Percentiles rank a stretch among this genome's conserved stretches.
Evolutionary conservation across 2,797 vertebrate species (phyloP).

Genomic region (Carcharodon carcharias): DNA sequence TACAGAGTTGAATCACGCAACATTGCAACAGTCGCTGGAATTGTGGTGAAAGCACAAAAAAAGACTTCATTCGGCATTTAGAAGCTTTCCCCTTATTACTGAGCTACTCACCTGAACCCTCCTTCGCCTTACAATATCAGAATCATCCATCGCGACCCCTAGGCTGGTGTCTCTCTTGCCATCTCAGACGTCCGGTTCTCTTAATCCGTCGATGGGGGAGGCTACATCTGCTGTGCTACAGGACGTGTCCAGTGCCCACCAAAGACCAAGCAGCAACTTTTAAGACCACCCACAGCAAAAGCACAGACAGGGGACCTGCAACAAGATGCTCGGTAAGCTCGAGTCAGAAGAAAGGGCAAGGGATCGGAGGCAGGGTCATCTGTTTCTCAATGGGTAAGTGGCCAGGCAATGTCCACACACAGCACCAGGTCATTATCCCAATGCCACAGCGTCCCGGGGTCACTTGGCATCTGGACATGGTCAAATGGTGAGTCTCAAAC

Average conservation of each 20-base stretch:
- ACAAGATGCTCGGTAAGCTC: background rate
- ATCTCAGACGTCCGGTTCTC: background rate
- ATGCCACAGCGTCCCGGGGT: background rate
- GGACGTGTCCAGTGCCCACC: background rate
- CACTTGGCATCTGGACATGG: background rate
- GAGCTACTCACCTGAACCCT: conserved; percentile 17
- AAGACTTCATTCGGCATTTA: background rate
- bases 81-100: background rate
- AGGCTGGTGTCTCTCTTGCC: background rate
- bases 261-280: background rate
- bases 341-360: too few relatives aligned
- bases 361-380: background rate
- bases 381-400: background rate
- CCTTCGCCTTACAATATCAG: background rate
- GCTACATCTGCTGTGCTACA: background rate
- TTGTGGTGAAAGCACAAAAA: background rate
- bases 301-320: background rate
- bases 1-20: background rate
- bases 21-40: too few relatives aligned
- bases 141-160: conserved; percentile 5
- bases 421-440: background rate
- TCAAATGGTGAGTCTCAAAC: background rate
- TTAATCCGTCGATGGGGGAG: background rate
- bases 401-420: background rate
- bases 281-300: background rate